Base-by-base conservation (phyloP, 2,888 invertebrate genomes). In the Pheosia tremula region DNA sequence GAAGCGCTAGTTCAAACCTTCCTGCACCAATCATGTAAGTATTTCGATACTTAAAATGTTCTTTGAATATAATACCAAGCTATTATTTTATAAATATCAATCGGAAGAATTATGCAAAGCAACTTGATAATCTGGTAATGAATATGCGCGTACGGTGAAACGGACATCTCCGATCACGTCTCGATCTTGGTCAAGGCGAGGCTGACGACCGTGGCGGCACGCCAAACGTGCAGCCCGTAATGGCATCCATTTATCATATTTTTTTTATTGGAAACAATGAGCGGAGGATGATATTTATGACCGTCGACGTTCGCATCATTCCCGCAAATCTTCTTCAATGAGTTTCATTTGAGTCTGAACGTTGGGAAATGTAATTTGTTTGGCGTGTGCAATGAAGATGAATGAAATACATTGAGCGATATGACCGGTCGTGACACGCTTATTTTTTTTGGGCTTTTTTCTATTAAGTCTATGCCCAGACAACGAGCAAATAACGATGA, bases 171-270 rank as follows among this genome's bases (percentile, higher is more conserved):
- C 75, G 77, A 79, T 81, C 81, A 78, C 78, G 83, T 76, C 80
- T 81, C 81, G 82, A 92, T 87, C 80, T 90, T 91, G 92, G 92
- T 92, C 92, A 92, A 92, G 92, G 92, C 87, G 81, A 90, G 85
- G 85, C 85, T 83, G 82, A 78, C 85, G 90, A 87, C 88, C 90
- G 87, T 91, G 91, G 90, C 87, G 84, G 81, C 85, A 86, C 82
- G 91, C 90, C 90, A 91, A 86, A 80, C 85, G 79, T 81, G 81
- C 76, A 61, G 65, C 66, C 71, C 62, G 76, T 87, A 88, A 89
- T 88, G 81, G 79, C 80, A 75, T 75, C 78, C 80, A 84, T 88
- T 88, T 88, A 81, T 89, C 85, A 83, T 85, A 79, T 85, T 86
- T 86, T 63, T 24, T 89, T 87, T 87, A 86, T 84, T 83, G 77